Evolutionary conservation across 2,888 invertebrate species (phyloP).

Genomic region (Amiota minor): DNA sequence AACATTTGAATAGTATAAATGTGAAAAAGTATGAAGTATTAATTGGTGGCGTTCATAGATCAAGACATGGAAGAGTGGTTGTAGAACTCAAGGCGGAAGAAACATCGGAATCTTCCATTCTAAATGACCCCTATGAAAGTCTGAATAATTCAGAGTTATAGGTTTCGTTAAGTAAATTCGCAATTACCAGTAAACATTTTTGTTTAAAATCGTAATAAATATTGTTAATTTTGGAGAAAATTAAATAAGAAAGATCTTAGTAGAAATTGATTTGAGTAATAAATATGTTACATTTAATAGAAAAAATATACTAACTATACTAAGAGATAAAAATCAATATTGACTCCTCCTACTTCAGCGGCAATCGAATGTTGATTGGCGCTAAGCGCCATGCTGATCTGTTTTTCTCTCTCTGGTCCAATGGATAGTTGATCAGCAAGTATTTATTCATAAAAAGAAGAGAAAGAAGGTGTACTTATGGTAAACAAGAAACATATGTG

Average conservation of each 20-base stretch:
- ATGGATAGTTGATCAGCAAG: neutral
- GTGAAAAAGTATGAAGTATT: neutral
- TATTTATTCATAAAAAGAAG: constrained; percentile 4
- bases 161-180: too few species aligned
- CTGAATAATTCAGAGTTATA: neutral
- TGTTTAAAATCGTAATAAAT: neutral
- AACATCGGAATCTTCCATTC: neutral
- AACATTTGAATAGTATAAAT: neutral
- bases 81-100: neutral
- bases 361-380: constrained; percentile 58
- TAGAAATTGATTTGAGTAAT: neutral
- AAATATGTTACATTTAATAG: neutral
- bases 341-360: constrained; percentile 22
- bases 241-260: neutral
- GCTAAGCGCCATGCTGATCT: constrained; percentile 27
- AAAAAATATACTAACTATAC: neutral
- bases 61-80: neutral
- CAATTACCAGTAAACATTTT: neutral
- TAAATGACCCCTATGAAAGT: constrained; percentile 5
- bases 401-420: too few species aligned
- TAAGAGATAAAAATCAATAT: neutral
- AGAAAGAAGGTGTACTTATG: neutral
- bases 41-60: neutral
- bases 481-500: constrained; percentile 13
- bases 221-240: neutral